Evolutionary conservation across 2,888 invertebrate species (phyloP), one percentile per base, ranked within the genome.

Genomic region (Pandemis heparana): DNA sequence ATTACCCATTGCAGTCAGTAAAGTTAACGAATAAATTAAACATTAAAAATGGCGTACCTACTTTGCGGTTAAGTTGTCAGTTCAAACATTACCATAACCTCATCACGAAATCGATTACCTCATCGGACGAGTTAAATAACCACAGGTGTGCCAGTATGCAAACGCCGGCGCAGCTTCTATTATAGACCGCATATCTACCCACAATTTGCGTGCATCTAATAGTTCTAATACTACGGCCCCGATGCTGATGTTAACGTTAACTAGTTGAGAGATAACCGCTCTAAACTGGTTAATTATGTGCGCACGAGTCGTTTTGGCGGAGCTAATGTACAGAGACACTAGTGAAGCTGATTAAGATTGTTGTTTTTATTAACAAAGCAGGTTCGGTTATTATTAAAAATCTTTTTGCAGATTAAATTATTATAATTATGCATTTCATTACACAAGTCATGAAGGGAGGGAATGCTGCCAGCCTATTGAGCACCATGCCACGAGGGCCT

Each of bases 41-140:
- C 1, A 39, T 61, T 41, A 63, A 7, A 43, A 14, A 12, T 23
- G 53, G 23, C 23, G 23, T 32, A 32, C 53, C 8, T 9, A 56
- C 23, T 56, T 18, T 56, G 23, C 56, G 56, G 12, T 23, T 56
- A 56, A 6, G 6, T 9, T 16, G 56, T n/a, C 56, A 23, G 56
- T 10, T 23, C 9, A 23, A 18, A 18, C 51, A 56, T 56, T 23
- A 51, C 48, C 48, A 66, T 60, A 12, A 56, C 32, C 39, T n/a
- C 68, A 64, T 23, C 73, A 69, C 56, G 64, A 68, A 23, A 48
- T 46, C 64, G 63, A 48, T 69, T 73, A 51, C 68, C 56, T 59
- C 63, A 60, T 63, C 51, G 38, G 16, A 51, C 41, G 38, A 62
- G 62, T 53, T 63, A 43, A 65, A 65, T 59, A 70, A 53, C 12